These are phyloP conservation scores for Phengaris arion DNA, from an alignment of 2,888 invertebrate genomes.

Conservation along the genomic window DNA sequence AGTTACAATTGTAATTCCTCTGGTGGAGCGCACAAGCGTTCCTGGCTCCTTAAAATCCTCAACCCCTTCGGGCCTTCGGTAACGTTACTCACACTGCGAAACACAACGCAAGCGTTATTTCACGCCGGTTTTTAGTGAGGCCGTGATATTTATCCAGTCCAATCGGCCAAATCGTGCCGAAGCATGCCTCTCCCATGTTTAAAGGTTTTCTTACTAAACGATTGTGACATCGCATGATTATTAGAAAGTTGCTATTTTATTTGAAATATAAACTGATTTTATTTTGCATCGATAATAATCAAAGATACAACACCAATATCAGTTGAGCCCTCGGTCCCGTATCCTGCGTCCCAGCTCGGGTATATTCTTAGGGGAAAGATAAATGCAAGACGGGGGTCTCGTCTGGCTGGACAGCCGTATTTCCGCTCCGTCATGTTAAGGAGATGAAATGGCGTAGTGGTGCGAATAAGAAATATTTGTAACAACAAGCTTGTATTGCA, in stretches of 20 bases:
- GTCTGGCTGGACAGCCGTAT: slow-evolving; percentile 55
- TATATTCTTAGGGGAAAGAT: slow-evolving; percentile 41
- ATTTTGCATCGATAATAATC: slow-evolving; percentile 55
- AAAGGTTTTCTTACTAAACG: background rate
- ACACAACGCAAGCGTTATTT: no score
- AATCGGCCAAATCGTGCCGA: no score
- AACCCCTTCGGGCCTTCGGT: no score
- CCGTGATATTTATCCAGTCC: no score
- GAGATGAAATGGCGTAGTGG: slow-evolving; percentile 45
- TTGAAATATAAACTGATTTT: slow-evolving; percentile 45
- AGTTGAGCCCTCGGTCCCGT: slow-evolving; percentile 35
- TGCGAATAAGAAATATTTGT: slow-evolving; percentile 37
- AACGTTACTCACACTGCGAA: no score
- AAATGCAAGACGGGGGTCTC: slow-evolving; percentile 52
- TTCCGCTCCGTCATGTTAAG: slow-evolving; percentile 52
- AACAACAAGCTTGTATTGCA: slow-evolving; percentile 4
- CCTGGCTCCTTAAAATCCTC: no score
- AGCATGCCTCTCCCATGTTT: no score
- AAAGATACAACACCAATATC: slow-evolving; percentile 48
- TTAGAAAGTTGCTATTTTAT: slow-evolving; percentile 46
- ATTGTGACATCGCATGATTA: slow-evolving; percentile 36
- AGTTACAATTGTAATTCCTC: no score
- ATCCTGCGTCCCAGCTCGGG: slow-evolving; percentile 34
- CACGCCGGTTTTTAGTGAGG: no score
- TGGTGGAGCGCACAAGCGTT: no score